phyloP scores from a whole-genome alignment of 2,888 invertebrate genomes.

The Temnothorax rugatulus region DNA sequence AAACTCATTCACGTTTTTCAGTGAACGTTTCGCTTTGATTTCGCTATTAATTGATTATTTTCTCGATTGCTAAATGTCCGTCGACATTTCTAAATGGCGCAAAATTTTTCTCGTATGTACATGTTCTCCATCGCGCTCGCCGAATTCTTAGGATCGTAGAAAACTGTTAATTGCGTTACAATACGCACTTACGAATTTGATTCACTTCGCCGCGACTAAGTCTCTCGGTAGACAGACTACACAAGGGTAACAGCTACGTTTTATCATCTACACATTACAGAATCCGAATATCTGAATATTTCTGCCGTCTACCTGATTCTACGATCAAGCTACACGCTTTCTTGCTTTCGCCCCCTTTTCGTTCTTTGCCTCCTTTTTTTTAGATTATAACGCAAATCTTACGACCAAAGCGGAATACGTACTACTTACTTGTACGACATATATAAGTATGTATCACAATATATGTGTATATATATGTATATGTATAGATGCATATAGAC shows the following conservation, averaged over 20 bases:
- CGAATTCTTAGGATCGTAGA: constrained; percentile 17
- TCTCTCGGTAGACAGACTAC: constrained; percentile 36
- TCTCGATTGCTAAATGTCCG: background rate
- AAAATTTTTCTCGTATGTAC: constrained; percentile 3
- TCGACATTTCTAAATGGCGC: background rate
- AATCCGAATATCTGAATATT: constrained; percentile 34
- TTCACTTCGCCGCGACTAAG: constrained; percentile 32
- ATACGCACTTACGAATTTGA: constrained; percentile 42
- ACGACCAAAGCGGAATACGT: constrained; percentile 46
- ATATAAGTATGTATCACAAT: constrained; percentile 51
- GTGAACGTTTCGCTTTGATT: constrained; percentile 30
- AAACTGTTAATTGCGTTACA: constrained; percentile 14
- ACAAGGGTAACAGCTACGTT: constrained; percentile 27
- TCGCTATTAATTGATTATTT: constrained; percentile 36
- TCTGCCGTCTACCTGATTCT: constrained; percentile 31
- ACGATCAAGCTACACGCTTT: constrained; percentile 14
- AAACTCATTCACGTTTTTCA: background rate
- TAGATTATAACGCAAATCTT: constrained; percentile 53
- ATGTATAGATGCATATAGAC: constrained; percentile 14
- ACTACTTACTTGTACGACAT: constrained; percentile 39
- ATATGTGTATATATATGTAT: constrained; percentile 22
- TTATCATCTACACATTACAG: constrained; percentile 44
- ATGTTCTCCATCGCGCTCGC: background rate
- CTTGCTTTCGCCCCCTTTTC: background rate
- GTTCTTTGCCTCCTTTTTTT: background rate